Conservation (phyloP, 92 coral and sea anemone species). For the Actinostola sp. region DNA sequence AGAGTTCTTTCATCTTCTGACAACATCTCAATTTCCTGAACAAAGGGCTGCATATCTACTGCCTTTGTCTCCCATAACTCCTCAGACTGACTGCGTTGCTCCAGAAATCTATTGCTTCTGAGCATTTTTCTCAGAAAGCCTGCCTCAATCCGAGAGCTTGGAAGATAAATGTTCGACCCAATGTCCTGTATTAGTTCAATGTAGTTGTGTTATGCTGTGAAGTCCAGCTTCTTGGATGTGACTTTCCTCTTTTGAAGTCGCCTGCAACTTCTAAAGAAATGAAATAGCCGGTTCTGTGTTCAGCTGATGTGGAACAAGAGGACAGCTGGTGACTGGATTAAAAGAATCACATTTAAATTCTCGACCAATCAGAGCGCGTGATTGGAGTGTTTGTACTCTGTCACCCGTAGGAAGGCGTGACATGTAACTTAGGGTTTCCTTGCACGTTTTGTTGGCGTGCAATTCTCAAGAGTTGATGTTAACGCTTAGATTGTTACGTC, state of each 20-base stretch:
- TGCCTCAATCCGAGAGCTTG: conserved; percentile 54
- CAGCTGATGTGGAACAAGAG: conserved; percentile 69
- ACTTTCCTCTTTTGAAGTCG: conserved; percentile 73
- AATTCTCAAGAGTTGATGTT: neutral
- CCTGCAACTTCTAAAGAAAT: conserved; percentile 88
- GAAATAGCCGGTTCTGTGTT: conserved; percentile 52
- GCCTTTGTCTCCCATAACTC: conserved; percentile 67
- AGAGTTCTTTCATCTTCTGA: conserved; percentile 79
- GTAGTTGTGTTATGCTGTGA: conserved; percentile 24
- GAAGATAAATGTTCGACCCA: neutral
- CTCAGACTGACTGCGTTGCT: conserved; percentile 63
- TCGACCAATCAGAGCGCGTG: conserved; percentile 76
- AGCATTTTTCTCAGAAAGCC: conserved; percentile 48
- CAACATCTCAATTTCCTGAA: conserved; percentile 78
- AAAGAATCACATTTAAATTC: conserved; percentile 65
- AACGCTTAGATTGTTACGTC: neutral
- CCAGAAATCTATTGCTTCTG: conserved; percentile 49
- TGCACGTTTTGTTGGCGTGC: conserved; percentile 70
- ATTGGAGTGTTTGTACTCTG: conserved; percentile 57
- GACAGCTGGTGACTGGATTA: conserved; percentile 76
- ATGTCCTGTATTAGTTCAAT: conserved; percentile 50
- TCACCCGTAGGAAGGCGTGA: conserved; percentile 89
- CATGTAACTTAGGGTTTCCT: conserved; percentile 37
- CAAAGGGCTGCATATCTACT: conserved; percentile 67
- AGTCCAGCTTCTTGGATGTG: conserved; percentile 78